Conservation (phyloP, 2,113 vertebrate genomes). For the Raja brachyura region DNA sequence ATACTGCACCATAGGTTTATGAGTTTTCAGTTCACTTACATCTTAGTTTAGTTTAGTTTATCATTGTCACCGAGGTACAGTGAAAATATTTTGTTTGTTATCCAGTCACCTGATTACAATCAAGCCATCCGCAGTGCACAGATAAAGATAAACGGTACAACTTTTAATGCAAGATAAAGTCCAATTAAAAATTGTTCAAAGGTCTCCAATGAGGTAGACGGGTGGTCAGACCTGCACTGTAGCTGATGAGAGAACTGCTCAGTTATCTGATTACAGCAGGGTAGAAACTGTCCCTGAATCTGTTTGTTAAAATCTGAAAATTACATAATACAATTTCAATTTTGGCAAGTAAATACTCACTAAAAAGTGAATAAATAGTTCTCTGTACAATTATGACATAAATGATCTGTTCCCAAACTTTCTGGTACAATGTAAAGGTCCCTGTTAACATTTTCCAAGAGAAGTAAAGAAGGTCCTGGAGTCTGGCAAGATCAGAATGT, state of each 20-base stretch:
- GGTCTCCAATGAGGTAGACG: no score
- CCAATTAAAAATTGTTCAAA: no score
- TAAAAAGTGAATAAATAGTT: slow-evolving; percentile 9
- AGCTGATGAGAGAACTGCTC: no score
- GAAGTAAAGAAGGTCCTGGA: not conserved
- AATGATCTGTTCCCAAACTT: slow-evolving; percentile 9
- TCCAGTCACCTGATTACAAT: no score
- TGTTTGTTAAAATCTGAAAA: not conserved
- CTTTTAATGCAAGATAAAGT: no score
- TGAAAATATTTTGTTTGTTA: no score
- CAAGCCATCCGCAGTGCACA: no score
- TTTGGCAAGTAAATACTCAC: not conserved
- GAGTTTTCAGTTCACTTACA: not conserved
- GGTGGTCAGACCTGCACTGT: no score
- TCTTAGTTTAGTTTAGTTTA: not conserved
- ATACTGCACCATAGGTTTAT: not conserved
- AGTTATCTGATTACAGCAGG: no score
- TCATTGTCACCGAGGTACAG: no score
- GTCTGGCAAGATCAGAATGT: slow-evolving; percentile 36
- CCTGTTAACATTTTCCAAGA: slow-evolving; percentile 5
- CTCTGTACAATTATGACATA: slow-evolving; percentile 12
- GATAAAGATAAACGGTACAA: no score
- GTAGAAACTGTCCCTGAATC: no score
- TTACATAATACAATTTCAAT: not conserved
- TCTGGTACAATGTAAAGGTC: not conserved